Evolutionary conservation across 2,888 invertebrate species (phyloP), one percentile per base, ranked within the genome.

Genomic region (Tupiocoris notatus): DNA sequence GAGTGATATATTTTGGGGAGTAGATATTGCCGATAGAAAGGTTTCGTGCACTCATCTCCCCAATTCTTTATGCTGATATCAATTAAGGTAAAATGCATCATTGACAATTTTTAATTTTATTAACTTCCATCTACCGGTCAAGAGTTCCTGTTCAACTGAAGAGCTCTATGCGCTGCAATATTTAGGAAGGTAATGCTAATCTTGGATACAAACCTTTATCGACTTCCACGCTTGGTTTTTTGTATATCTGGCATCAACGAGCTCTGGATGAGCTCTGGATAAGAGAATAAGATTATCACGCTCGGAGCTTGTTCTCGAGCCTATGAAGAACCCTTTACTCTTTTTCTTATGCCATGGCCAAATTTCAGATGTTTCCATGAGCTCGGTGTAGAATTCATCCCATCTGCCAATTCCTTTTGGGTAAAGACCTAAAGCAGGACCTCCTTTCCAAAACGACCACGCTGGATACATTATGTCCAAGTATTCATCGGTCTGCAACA

Each of bases 171-270:
- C n/a, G n/a, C n/a, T n/a, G n/a, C n/a, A n/a, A n/a, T n/a, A n/a
- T n/a, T n/a, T n/a, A n/a, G n/a, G n/a, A n/a, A n/a, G n/a, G n/a
- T n/a, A n/a, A n/a, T n/a, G n/a, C n/a, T n/a, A n/a, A 16, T 22
- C 54, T 21, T 39, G 22, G 9, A 25, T 70, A 81, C 82, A 83
- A 86, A 92, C 94, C 81, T 88, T 90, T 79, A 92, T 91, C 2
- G 96, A 96, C 85, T 94, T 97, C 97, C 97, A 98, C 0, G 97
- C 98, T 86, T 98, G 98, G 85, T 98, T 98, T 85, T 96, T 98
- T 0, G 98, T 98, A 83, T 97, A 98, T 80, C 92, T 90, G 0
- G 98, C 98, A 86, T 98, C 94, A 0, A 93, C 91, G 20, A 98
- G 84, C 1, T 92, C 86, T 0, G 94, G 91, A 22, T 87, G 83